Conservation (phyloP, 2,888 invertebrate species). For the Noctua janthina region DNA sequence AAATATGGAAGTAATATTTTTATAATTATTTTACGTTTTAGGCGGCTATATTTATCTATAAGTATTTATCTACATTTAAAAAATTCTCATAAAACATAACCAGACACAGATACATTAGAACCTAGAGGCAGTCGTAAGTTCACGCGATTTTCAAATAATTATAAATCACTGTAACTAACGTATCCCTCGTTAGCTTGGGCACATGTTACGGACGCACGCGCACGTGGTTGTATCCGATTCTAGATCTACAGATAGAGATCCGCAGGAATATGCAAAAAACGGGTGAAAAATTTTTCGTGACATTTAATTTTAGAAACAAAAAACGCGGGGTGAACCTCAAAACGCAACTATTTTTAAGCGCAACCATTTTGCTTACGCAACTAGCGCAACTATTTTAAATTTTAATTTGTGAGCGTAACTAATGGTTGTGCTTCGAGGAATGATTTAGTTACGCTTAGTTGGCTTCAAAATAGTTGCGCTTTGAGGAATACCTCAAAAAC, state of each 20-base stretch:
- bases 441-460: too few species aligned
- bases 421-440: too few species aligned
- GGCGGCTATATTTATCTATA: background rate
- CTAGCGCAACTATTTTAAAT: too few species aligned
- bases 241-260: constrained; percentile 32
- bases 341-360: too few species aligned
- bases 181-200: constrained; percentile 45
- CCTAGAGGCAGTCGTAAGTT: constrained; percentile 6
- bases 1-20: too few species aligned
- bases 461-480: too few species aligned
- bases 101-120: background rate
- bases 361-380: too few species aligned
- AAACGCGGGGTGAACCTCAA: too few species aligned
- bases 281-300: background rate
- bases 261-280: background rate
- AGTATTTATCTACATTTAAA: background rate
- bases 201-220: constrained; percentile 16
- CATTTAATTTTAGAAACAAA: too few species aligned
- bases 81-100: background rate
- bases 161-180: constrained; percentile 48
- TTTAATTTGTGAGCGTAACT: too few species aligned
- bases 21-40: background rate
- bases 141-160: constrained; percentile 48
- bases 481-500: too few species aligned
- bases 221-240: constrained; percentile 20